Base-by-base conservation (phyloP, 1,140 invertebrate species). In the Papilio helenus region DNA sequence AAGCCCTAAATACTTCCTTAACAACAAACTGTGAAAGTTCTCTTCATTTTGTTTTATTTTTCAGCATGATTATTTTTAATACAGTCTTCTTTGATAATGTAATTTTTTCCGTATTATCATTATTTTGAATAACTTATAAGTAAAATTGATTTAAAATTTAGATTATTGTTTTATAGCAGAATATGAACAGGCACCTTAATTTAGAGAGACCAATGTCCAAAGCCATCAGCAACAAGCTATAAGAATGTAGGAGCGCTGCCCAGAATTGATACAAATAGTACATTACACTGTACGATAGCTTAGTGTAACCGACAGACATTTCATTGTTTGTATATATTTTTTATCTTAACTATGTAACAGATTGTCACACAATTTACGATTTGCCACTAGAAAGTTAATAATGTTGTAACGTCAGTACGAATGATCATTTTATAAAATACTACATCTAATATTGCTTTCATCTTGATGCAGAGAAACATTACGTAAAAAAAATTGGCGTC, bases 401-500 rank as follows among this genome's bases (percentile, higher is more conserved):
- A 29, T 29, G 61, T 46, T 74, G 42, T 49, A 51, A 74, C 49
- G 42, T 49, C 42, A 74, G 5, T 26, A 14, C 26, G 14, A 74
- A 74, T 46, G 39, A 29, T 12, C 5, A 14, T 74, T 49, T 49
- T 73, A 46, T 49, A 46, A 73, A 74, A 46, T 42, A 20, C 72
- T 72, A 12, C 46, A 72, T 74, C 20, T 26, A 73, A 46, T 73
- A 46, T 20, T 16, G 42, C 42, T 74, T 74, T 74, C 72, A 74
- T 74, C n/a, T 46, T 16, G 34, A 72, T 72, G 71, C 34, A 72
- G 18, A 39, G n/a, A 49, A 23, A 46, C 10, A 49, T 44, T 51
- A 9, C 44, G 14, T 7, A 20, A 20, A 74, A 46, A 44, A 74
- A 74, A 23, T 74, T 74, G 72, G 72, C 72, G 23, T 23, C 72